Evolutionary conservation across 1,140 invertebrate species (phyloP).

Genomic region (Dendroctonus valens): DNA sequence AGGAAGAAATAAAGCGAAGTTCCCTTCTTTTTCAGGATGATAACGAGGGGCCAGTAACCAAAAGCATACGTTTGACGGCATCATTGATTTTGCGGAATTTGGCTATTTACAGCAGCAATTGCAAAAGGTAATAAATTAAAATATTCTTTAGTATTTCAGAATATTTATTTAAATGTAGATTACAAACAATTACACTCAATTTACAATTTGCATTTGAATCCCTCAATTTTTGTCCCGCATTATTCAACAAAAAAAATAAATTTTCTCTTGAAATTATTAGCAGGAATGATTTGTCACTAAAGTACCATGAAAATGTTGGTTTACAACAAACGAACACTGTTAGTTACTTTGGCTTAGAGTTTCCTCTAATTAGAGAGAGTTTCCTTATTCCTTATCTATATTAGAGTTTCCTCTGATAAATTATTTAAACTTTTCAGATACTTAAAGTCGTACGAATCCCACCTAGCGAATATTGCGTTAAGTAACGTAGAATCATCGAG

Average conservation of each 20-base stretch:
- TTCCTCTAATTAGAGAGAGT: too few species aligned
- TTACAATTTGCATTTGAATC: neutral
- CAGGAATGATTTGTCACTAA: too few species aligned
- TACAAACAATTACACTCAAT: too few species aligned
- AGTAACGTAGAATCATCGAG: slow-evolving; percentile 93
- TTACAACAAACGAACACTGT: too few species aligned
- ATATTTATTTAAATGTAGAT: slow-evolving; percentile 4
- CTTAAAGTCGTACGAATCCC: slow-evolving; percentile 86
- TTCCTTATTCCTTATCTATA: too few species aligned
- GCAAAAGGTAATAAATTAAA: slow-evolving; percentile 71
- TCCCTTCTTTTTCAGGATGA: slow-evolving; percentile 71
- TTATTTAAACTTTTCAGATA: slow-evolving; percentile 58
- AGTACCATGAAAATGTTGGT: too few species aligned
- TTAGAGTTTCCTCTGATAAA: neutral
- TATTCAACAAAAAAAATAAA: neutral
- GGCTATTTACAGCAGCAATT: slow-evolving; percentile 87
- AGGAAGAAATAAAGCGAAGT: neutral
- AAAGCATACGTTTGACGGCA: slow-evolving; percentile 95
- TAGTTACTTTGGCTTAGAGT: slow-evolving; percentile 8
- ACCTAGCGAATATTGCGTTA: slow-evolving; percentile 86
- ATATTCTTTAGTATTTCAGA: slow-evolving; percentile 12
- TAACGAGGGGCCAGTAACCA: slow-evolving; percentile 97
- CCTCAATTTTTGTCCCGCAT: too few species aligned
- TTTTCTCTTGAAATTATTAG: neutral
- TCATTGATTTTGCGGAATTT: slow-evolving; percentile 96